phyloP scores from a whole-genome alignment of 2,888 invertebrate species.

The Eilema depressum region DNA sequence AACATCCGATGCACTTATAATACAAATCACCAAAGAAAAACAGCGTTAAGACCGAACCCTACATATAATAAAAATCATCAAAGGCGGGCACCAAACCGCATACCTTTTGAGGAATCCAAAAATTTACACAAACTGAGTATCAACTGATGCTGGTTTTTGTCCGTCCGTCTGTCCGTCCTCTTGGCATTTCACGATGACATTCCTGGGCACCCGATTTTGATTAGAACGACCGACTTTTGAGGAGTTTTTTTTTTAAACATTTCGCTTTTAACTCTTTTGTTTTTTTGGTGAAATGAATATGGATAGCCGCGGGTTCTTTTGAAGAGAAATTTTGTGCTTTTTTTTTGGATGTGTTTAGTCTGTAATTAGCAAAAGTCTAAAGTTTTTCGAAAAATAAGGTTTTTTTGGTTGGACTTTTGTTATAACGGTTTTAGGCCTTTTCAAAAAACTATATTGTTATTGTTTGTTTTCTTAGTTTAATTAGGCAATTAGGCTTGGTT shows the following conservation, averaged over 20 bases:
- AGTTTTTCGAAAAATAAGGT: neutral
- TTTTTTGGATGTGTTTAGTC: constrained; percentile 12
- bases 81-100: constrained; percentile 47
- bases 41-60: constrained; percentile 26
- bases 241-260: constrained; percentile 35
- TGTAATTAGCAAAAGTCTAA: constrained; percentile 14
- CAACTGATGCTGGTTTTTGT: constrained; percentile 80
- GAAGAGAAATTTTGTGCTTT: constrained; percentile 1
- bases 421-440: neutral
- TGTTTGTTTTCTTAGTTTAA: neutral
- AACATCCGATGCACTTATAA: constrained; percentile 14
- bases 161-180: constrained; percentile 55
- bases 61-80: constrained; percentile 45
- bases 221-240: constrained; percentile 60
- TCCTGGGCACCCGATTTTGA: constrained; percentile 75
- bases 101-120: constrained; percentile 68
- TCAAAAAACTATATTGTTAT: neutral
- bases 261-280: constrained; percentile 26
- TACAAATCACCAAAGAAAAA: constrained; percentile 29
- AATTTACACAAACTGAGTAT: constrained; percentile 84
- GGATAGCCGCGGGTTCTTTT: constrained; percentile 35
- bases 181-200: constrained; percentile 75
- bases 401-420: neutral
- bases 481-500: no score
- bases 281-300: constrained; percentile 55